Percentiles rank a stretch among this genome's conserved stretches.
Conservation (phyloP, 2,113 vertebrate species). For the Probosciger aterrimus region DNA sequence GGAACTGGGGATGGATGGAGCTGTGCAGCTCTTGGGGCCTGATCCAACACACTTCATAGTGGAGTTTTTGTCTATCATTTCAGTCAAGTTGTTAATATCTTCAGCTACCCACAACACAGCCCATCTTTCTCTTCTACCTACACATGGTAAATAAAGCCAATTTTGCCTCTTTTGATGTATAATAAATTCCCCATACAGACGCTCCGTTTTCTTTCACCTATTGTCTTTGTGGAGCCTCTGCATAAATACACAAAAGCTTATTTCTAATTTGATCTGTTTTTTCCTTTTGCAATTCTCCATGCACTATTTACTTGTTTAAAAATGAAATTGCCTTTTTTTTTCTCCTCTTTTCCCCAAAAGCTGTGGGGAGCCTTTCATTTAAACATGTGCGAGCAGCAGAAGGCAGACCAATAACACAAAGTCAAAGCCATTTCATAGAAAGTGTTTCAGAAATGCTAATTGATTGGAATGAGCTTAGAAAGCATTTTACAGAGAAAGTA, state of each 20-base stretch:
- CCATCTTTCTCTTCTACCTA: background rate
- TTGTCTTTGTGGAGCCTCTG: background rate
- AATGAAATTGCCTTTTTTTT: background rate
- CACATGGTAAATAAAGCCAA: background rate
- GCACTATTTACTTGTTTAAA: background rate
- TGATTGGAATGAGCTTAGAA: background rate
- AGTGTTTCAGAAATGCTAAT: constrained; percentile 8
- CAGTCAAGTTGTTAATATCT: background rate
- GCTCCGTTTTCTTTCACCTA: background rate
- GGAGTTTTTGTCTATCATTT: background rate
- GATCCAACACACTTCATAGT: background rate
- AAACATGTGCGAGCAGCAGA: background rate
- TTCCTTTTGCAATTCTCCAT: background rate
- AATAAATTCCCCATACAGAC: background rate
- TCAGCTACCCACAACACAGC: rapidly evolving
- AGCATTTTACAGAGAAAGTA: background rate
- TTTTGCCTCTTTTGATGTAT: background rate
- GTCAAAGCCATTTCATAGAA: background rate
- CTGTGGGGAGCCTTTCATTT: background rate
- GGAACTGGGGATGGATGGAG: background rate
- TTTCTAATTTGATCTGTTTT: background rate
- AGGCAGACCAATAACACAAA: background rate
- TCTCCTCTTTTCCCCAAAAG: background rate
- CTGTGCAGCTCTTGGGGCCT: background rate
- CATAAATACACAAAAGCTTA: background rate